These are phyloP conservation scores for Silurus glanis DNA, from an alignment of 2,113 vertebrate species.

Conservation along the genomic window DNA sequence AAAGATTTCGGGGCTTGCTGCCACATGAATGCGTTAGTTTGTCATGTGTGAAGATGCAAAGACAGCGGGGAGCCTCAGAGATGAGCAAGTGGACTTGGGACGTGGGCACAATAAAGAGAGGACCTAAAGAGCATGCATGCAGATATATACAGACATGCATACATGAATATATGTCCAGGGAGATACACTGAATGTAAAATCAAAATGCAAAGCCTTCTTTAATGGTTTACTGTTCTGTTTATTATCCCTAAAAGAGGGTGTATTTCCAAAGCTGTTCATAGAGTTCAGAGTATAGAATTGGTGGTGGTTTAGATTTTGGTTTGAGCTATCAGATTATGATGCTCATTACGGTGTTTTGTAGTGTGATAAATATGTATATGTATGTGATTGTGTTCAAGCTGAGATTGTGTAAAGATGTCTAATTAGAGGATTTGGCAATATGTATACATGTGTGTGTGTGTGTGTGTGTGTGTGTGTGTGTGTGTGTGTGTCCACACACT, in stretches of 20 bases:
- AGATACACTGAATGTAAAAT: background rate
- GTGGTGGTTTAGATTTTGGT: slow-evolving; percentile 10
- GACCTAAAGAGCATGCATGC: slow-evolving; percentile 49
- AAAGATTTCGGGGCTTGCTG: slow-evolving; percentile 62
- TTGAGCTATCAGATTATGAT: slow-evolving; percentile 28
- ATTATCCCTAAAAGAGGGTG: slow-evolving; percentile 25
- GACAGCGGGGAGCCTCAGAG: slow-evolving; percentile 62
- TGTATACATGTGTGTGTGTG: slow-evolving; percentile 47
- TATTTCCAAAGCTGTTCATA: slow-evolving; percentile 10
- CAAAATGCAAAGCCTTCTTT: background rate
- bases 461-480: slow-evolving; percentile 30
- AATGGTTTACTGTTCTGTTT: background rate
- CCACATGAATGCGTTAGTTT: slow-evolving; percentile 63
- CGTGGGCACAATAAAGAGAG: slow-evolving; percentile 61
- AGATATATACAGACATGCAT: slow-evolving; percentile 34
- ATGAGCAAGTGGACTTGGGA: slow-evolving; percentile 51
- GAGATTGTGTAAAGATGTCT: slow-evolving; percentile 41
- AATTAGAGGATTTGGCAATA: slow-evolving; percentile 21
- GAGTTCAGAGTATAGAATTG: background rate
- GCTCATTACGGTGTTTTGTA: slow-evolving; percentile 42
- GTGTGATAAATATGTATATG: slow-evolving; percentile 41
- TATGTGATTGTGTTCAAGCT: slow-evolving; percentile 45
- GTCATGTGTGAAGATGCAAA: slow-evolving; percentile 65
- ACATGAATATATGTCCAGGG: slow-evolving; percentile 2
- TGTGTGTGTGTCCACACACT: background rate